These are phyloP conservation scores for Brotula barbata DNA, from an alignment of 2,797 vertebrate species.

Conservation along the genomic window DNA sequence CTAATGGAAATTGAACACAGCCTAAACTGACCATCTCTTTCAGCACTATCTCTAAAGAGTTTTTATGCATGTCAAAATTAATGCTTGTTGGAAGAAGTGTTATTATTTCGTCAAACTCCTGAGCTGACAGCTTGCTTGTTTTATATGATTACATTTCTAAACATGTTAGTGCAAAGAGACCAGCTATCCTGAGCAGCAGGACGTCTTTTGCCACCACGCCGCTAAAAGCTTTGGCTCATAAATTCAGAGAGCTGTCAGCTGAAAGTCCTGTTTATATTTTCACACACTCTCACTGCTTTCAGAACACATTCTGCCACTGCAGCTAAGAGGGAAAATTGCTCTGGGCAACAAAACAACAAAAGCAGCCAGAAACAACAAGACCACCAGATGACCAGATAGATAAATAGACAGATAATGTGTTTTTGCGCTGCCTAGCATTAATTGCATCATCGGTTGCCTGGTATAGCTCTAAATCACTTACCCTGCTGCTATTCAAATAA, in stretches of 20 bases:
- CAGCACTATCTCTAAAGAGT: neutral
- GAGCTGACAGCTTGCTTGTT: conserved; percentile 19
- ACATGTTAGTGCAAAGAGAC: conserved; percentile 22
- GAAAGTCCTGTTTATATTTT: conserved; percentile 37
- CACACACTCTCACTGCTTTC: conserved; percentile 28
- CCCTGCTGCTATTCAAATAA: neutral
- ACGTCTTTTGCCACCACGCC: conserved; percentile 18
- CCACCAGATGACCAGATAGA: conserved; percentile 25
- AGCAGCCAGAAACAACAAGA: conserved; percentile 39
- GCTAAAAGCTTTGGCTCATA: conserved; percentile 34
- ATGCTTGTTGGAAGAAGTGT: neutral
- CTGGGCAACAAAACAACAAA: conserved; percentile 29
- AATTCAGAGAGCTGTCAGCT: conserved; percentile 20
- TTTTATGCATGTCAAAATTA: neutral
- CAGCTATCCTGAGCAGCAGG: conserved; percentile 13
- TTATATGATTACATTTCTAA: conserved; percentile 27
- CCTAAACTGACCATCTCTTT: too few relatives aligned
- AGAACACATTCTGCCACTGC: conserved; percentile 12
- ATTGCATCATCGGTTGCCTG: neutral
- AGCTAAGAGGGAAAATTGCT: conserved; percentile 20
- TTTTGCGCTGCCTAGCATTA: too few relatives aligned
- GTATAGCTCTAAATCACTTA: neutral
- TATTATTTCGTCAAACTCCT: conserved; percentile 1
- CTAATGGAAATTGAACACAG: too few relatives aligned
- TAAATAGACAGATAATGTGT: neutral